phyloP scores from a whole-genome alignment of 2,888 invertebrate genomes.

The Lepas anatifera region DNA sequence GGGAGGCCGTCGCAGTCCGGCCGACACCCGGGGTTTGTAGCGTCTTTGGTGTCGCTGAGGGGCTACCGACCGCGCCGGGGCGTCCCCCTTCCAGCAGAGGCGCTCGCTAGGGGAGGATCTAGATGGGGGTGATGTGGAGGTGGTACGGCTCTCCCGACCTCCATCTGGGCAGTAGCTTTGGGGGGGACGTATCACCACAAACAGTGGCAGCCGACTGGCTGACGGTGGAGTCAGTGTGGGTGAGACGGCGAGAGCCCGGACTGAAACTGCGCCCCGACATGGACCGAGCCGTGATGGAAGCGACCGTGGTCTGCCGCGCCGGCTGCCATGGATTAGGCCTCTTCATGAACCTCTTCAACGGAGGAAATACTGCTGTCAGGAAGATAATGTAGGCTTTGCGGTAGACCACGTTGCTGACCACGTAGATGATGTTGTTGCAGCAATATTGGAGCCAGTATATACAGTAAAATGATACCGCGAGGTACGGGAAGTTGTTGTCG shows the following conservation, averaged over 20 bases:
- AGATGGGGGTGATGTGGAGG: too few relatives aligned
- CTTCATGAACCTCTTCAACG: not conserved
- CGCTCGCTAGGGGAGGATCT: too few relatives aligned
- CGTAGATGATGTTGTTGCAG: slow-evolving; percentile 24
- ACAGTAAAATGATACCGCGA: slow-evolving; percentile 21
- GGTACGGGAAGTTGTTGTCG: not conserved
- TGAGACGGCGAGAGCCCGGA: not conserved
- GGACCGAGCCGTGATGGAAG: not conserved
- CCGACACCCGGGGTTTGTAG: too few relatives aligned
- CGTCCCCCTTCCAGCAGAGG: too few relatives aligned
- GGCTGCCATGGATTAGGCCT: not conserved
- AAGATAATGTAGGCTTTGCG: slow-evolving; percentile 21
- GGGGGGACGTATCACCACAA: too few relatives aligned
- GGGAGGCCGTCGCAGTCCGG: too few relatives aligned
- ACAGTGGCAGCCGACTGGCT: not conserved
- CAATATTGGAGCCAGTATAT: slow-evolving; percentile 23
- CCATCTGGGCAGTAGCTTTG: too few relatives aligned
- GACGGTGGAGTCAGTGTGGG: not conserved
- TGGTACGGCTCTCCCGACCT: too few relatives aligned
- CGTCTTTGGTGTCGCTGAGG: too few relatives aligned
- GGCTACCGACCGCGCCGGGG: too few relatives aligned
- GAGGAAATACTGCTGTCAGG: not conserved
- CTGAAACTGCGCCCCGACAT: not conserved
- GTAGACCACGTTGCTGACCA: slow-evolving; percentile 19
- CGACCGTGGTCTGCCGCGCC: not conserved